Evolutionary conservation across 2,113 vertebrate genomes (phyloP).

Genomic region (Stegastes partitus): DNA sequence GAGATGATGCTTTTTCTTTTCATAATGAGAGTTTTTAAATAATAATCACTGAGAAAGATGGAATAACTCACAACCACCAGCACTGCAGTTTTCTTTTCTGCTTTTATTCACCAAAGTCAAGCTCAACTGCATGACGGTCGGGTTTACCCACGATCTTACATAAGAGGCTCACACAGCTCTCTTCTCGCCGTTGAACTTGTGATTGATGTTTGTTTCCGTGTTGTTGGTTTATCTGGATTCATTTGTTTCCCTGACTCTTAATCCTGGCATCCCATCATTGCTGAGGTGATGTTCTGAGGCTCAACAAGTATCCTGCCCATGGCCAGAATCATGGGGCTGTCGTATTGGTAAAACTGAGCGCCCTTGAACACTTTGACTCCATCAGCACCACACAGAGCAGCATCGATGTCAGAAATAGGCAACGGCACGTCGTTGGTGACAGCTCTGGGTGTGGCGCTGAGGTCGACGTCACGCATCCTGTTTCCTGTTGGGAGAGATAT

Average conservation of each 20-base stretch:
- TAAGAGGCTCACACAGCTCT: not conserved
- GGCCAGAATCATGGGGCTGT: slow-evolving; percentile 60
- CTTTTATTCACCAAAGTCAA: slow-evolving; percentile 36
- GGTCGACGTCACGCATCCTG: slow-evolving; percentile 75
- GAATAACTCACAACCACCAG: not conserved
- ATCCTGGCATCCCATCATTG: slow-evolving; percentile 81
- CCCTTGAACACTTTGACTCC: slow-evolving; percentile 84
- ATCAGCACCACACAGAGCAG: slow-evolving; percentile 77
- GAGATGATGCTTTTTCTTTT: not conserved
- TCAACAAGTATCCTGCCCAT: slow-evolving; percentile 18
- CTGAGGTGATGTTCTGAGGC: slow-evolving; percentile 56
- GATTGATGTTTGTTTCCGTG: no score
- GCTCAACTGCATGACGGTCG: not conserved
- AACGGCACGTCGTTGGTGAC: slow-evolving; percentile 43
- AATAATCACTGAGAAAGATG: not conserved
- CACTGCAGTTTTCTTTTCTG: not conserved
- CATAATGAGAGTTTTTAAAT: not conserved
- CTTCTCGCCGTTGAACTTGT: no score
- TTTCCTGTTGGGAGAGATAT: slow-evolving; percentile 61
- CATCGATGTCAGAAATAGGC: slow-evolving; percentile 78
- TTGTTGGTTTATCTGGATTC: no score
- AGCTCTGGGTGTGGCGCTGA: slow-evolving; percentile 77
- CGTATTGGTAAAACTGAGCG: slow-evolving; percentile 79
- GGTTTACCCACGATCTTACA: not conserved
- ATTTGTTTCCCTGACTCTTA: slow-evolving; percentile 30